Conservation (phyloP, 1,140 invertebrate species). For the Pantala flavescens region DNA sequence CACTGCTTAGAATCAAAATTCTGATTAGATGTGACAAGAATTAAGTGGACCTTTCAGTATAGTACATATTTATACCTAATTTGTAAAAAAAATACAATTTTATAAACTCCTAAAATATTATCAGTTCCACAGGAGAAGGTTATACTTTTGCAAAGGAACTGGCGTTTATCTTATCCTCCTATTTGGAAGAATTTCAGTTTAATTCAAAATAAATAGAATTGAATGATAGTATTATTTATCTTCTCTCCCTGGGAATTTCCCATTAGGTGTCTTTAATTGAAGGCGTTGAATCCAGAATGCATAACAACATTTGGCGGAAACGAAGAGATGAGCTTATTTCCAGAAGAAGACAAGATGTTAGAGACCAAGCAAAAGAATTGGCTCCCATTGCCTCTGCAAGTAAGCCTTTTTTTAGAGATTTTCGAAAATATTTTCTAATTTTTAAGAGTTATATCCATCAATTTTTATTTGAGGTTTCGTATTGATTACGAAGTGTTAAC, state of each 20-base stretch:
- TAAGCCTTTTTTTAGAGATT: constrained; percentile 33
- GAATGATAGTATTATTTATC: not conserved
- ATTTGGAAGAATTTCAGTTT: too few species aligned
- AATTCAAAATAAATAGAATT: too few species aligned
- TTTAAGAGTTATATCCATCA: constrained; percentile 2
- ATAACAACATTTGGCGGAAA: constrained; percentile 41
- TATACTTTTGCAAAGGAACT: too few species aligned
- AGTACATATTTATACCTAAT: too few species aligned
- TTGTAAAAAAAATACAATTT: too few species aligned
- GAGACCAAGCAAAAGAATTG: constrained; percentile 87
- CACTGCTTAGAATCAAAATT: too few species aligned
- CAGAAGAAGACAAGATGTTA: constrained; percentile 70
- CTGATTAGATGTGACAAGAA: too few species aligned
- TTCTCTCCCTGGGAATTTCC: not conserved
- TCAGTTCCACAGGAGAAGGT: too few species aligned
- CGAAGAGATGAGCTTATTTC: constrained; percentile 64
- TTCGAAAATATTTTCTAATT: constrained; percentile 15
- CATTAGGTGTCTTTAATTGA: constrained; percentile 61
- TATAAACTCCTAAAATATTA: too few species aligned
- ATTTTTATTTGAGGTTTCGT: constrained; percentile 13
- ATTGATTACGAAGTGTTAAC: too few species aligned
- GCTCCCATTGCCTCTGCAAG: constrained; percentile 37
- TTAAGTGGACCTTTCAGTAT: too few species aligned
- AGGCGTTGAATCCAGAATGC: constrained; percentile 63
- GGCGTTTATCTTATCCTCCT: too few species aligned